Conservation (phyloP, 2,113 vertebrate species). For the Ammodytes marinus region DNA sequence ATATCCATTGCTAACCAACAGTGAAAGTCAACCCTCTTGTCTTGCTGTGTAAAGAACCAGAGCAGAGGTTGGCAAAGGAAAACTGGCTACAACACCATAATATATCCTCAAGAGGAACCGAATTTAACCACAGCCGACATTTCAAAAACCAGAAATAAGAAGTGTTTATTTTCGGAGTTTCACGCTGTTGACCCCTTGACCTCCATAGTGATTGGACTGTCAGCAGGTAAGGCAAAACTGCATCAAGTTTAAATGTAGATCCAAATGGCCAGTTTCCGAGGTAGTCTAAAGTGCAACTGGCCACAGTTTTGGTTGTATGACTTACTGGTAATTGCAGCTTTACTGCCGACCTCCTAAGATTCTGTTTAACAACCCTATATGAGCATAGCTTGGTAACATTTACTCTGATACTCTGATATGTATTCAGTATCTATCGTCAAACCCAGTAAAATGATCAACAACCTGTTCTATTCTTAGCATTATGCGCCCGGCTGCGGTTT, state of each 20-base stretch:
- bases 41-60: conserved; percentile 41
- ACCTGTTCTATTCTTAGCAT: conserved; percentile 47
- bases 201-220: conserved; percentile 11
- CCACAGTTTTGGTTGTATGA: conserved; percentile 11
- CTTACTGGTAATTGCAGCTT: background rate
- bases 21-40: conserved; percentile 35
- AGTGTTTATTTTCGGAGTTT: conserved; percentile 23
- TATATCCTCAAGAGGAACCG: conserved; percentile 13
- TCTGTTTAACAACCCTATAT: background rate
- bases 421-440: conserved; percentile 1
- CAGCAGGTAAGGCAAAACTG: conserved; percentile 45
- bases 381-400: conserved; percentile 1
- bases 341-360: background rate
- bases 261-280: conserved; percentile 45
- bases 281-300: conserved; percentile 54
- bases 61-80: conserved; percentile 26
- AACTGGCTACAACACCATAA: conserved; percentile 11
- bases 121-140: conserved; percentile 29
- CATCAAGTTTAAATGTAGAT: conserved; percentile 44
- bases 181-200: conserved; percentile 27
- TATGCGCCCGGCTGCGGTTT: conserved; percentile 23
- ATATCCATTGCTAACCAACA: conserved; percentile 48
- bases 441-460: conserved; percentile 11
- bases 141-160: conserved; percentile 29
- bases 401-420: background rate